These are phyloP conservation scores for Hirtodrosophila duncani DNA, from an alignment of 2,888 invertebrate species.

Conservation along the genomic window DNA sequence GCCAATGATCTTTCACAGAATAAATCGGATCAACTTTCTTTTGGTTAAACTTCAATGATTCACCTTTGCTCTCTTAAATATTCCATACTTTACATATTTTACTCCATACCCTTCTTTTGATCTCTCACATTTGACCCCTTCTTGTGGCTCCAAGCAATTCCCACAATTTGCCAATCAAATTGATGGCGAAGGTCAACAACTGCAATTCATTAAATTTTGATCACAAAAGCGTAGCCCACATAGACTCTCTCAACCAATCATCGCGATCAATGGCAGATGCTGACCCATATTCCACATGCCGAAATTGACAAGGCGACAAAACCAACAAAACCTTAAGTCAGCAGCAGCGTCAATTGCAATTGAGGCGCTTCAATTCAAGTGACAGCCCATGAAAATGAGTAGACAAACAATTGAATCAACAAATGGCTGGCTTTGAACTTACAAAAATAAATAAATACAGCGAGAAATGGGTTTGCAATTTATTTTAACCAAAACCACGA, in stretches of 20 bases:
- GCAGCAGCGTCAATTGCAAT: conserved; percentile 56
- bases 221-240: conserved; percentile 6
- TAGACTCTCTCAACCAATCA: conserved; percentile 12
- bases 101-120: too few species aligned
- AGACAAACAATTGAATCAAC: conserved; percentile 51
- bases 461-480: conserved; percentile 11
- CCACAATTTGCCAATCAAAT: conserved; percentile 22
- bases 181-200: conserved; percentile 40
- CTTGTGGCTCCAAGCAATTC: conserved; percentile 21
- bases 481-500: neutral
- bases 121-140: neutral
- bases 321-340: conserved; percentile 32
- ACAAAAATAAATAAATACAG: conserved; percentile 34
- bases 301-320: conserved; percentile 5
- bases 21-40: too few species aligned
- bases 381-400: conserved; percentile 64
- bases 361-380: conserved; percentile 53
- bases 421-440: conserved; percentile 40
- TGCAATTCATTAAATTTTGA: conserved; percentile 36
- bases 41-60: too few species aligned
- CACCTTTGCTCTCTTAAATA: too few species aligned
- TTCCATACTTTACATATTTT: too few species aligned
- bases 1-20: too few species aligned
- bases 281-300: conserved; percentile 51
- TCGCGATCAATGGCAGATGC: conserved; percentile 20